Conservation (phyloP, 2,113 vertebrate species). For the Rhinolophus ferrumequinum region DNA sequence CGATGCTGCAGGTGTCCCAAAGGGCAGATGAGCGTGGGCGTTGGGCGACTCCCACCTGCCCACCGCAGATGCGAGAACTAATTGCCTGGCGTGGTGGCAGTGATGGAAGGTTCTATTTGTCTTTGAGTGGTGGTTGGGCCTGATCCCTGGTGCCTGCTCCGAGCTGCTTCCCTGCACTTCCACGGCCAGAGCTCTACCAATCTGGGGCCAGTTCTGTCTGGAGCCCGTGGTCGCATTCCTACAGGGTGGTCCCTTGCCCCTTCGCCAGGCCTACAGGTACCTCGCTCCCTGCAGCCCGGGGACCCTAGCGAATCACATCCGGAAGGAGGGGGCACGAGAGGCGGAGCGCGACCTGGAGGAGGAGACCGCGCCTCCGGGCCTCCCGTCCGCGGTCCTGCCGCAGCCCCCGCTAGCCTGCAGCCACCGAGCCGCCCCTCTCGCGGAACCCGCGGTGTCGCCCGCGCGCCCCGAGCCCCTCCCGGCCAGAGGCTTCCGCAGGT, state of each 20-base stretch:
- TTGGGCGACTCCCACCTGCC: neutral
- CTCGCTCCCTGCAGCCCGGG: neutral
- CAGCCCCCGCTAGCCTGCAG: neutral
- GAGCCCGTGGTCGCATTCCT: neutral
- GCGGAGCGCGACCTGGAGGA: neutral
- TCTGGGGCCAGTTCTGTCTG: neutral
- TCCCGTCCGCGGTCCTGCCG: rapidly evolving
- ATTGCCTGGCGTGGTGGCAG: neutral
- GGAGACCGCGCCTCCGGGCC: neutral
- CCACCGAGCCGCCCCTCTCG: rapidly evolving
- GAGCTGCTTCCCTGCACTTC: neutral
- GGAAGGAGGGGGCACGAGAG: neutral
- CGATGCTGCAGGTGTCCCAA: neutral
- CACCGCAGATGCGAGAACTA: neutral
- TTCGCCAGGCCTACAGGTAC: neutral
- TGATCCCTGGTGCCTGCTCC: neutral
- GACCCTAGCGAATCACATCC: neutral
- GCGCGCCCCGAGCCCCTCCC: neutral
- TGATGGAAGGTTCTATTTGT: neutral
- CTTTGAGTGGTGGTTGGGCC: neutral
- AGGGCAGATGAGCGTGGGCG: neutral
- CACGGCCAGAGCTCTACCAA: neutral
- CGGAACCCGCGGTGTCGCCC: neutral
- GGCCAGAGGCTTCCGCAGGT: neutral
- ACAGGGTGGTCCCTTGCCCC: neutral